Conservation (phyloP, 1,140 invertebrate species). For the Anastrepha obliqua region DNA sequence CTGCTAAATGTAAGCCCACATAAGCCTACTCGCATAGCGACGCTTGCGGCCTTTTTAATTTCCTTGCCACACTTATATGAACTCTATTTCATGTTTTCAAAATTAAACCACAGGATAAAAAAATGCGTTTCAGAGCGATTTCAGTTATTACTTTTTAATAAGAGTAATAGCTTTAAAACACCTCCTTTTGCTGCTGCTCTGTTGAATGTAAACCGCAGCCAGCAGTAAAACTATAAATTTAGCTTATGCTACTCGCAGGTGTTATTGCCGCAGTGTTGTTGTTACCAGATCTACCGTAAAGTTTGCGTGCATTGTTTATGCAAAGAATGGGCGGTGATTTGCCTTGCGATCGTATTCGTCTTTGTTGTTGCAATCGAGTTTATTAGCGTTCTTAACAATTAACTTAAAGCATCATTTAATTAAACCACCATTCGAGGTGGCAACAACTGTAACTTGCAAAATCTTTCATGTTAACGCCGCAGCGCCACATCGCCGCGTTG, state of each 20-base stretch:
- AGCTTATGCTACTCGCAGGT: neutral
- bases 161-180: neutral
- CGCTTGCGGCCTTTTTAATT: too few relatives aligned
- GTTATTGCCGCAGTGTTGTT: too few relatives aligned
- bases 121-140: neutral
- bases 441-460: neutral
- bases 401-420: conserved; percentile 22
- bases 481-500: neutral
- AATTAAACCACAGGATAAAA: too few relatives aligned
- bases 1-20: too few relatives aligned
- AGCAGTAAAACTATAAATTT: neutral
- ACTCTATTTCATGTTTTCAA: too few relatives aligned
- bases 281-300: too few relatives aligned
- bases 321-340: neutral
- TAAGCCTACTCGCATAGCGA: too few relatives aligned
- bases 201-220: neutral
- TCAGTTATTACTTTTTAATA: neutral
- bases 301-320: neutral
- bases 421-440: neutral
- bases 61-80: too few relatives aligned
- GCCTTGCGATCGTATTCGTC: too few relatives aligned
- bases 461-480: neutral
- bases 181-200: too few relatives aligned
- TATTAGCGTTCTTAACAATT: neutral
- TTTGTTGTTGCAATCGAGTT: neutral